Percentiles rank a stretch among this genome's conserved stretches.
phyloP scores from a whole-genome alignment of 2,888 invertebrate species.

The Endotricha flammealis region DNA sequence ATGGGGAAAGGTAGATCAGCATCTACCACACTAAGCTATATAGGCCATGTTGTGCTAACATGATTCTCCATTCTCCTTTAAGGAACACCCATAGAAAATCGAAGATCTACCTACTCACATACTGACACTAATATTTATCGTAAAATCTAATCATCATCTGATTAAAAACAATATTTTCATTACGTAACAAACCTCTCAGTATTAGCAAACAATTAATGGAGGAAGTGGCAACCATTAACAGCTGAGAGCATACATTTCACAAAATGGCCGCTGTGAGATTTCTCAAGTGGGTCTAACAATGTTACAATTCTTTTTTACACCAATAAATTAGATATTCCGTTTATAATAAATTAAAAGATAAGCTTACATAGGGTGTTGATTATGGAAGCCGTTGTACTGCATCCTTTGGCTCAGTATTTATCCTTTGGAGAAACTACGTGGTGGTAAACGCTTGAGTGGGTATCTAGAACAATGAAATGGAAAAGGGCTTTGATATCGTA shows the following conservation, averaged over 20 bases:
- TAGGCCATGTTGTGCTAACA: too few species aligned
- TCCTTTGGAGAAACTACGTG: slow-evolving; percentile 44
- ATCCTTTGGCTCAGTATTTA: slow-evolving; percentile 43
- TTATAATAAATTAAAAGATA: slow-evolving; percentile 13
- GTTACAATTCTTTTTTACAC: not conserved
- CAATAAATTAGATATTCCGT: too few species aligned
- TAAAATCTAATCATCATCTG: too few species aligned
- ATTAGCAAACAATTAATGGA: not conserved
- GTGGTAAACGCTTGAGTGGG: slow-evolving; percentile 54
- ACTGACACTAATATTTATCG: too few species aligned
- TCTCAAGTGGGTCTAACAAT: not conserved
- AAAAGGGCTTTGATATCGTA: not conserved
- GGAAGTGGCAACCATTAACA: slow-evolving; percentile 47
- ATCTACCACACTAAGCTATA: too few species aligned
- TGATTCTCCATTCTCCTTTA: too few species aligned
- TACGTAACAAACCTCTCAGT: too few species aligned
- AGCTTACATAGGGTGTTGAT: slow-evolving; percentile 75
- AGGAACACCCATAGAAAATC: too few species aligned
- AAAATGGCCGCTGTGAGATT: slow-evolving; percentile 66
- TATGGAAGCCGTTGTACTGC: slow-evolving; percentile 76
- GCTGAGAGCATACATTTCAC: slow-evolving; percentile 63
- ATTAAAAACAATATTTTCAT: too few species aligned
- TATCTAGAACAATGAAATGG: slow-evolving; percentile 55
- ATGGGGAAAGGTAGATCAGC: too few species aligned
- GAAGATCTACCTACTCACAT: too few species aligned